Evolutionary conservation across 2,888 invertebrate genomes (phyloP).

Genomic region (Dynastes grantii): DNA sequence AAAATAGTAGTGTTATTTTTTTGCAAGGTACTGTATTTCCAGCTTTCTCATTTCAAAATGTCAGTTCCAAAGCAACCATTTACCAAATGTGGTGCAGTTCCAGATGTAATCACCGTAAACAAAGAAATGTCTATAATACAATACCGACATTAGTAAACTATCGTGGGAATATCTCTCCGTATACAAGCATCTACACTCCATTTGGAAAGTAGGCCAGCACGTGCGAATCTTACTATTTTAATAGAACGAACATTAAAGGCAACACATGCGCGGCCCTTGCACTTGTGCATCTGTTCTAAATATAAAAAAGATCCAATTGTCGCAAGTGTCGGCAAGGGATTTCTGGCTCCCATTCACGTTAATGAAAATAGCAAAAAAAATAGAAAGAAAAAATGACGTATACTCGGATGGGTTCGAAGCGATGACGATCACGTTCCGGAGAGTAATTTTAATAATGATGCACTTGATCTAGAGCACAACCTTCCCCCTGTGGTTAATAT

Average conservation of each 20-base stretch:
- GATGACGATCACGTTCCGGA: slow-evolving; percentile 57
- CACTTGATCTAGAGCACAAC: slow-evolving; percentile 59
- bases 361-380: slow-evolving; percentile 54
- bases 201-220: slow-evolving; percentile 12
- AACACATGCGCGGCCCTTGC: slow-evolving; percentile 44
- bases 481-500: slow-evolving; percentile 53
- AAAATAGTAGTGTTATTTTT: no score
- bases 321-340: slow-evolving; percentile 59
- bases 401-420: slow-evolving; percentile 54
- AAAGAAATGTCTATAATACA: background rate
- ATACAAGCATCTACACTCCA: background rate
- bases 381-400: slow-evolving; percentile 52
- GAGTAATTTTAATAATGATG: slow-evolving; percentile 57
- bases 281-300: slow-evolving; percentile 65
- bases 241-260: slow-evolving; percentile 16
- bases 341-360: slow-evolving; percentile 43
- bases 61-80: no score
- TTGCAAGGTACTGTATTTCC: no score
- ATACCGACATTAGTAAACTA: slow-evolving; percentile 5
- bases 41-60: no score
- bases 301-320: slow-evolving; percentile 59
- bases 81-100: no score
- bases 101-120: no score
- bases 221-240: slow-evolving; percentile 30
- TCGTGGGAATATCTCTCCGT: slow-evolving; percentile 21